Evolutionary conservation across 1,140 invertebrate genomes (phyloP).

Genomic region (Orius laevigatus): DNA sequence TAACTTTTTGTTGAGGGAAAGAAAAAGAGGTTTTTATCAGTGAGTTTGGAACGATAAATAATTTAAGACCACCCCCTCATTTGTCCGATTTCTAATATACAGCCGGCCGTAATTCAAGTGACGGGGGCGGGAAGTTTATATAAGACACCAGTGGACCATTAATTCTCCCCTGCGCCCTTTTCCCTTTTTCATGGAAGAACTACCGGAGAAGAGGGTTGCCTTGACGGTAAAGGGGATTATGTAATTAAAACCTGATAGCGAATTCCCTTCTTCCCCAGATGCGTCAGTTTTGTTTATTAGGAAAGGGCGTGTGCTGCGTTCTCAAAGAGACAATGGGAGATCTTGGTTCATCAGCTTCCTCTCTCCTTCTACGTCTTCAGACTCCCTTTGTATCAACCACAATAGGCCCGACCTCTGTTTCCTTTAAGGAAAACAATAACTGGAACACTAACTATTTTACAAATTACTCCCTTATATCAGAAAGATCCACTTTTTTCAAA

Average conservation of each 20-base stretch:
- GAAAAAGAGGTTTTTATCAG: not conserved
- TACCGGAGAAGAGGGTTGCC: not conserved
- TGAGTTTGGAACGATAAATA: not conserved
- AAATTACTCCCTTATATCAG: no score
- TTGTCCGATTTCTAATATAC: conserved; percentile 7
- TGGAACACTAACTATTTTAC: no score
- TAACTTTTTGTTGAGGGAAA: not conserved
- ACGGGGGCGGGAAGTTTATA: conserved; percentile 1
- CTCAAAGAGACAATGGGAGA: not conserved
- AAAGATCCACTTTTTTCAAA: no score
- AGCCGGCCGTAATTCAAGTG: conserved; percentile 1
- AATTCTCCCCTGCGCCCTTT: not conserved
- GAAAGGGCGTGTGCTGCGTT: conserved; percentile 1
- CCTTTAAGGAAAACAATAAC: no score
- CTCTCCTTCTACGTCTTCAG: no score
- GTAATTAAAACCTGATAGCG: conserved; percentile 8
- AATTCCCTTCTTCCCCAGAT: conserved; percentile 3
- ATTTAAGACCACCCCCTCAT: conserved; percentile 4
- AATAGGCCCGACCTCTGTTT: no score
- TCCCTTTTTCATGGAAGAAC: not conserved
- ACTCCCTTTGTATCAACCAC: no score
- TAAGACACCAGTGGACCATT: conserved; percentile 5
- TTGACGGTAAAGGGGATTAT: conserved; percentile 1
- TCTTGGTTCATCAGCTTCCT: no score
- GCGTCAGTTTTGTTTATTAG: conserved; percentile 2